Evolutionary conservation across 2,797 vertebrate species (phyloP).

Genomic region (Enteromius unitaeniatus): DNA sequence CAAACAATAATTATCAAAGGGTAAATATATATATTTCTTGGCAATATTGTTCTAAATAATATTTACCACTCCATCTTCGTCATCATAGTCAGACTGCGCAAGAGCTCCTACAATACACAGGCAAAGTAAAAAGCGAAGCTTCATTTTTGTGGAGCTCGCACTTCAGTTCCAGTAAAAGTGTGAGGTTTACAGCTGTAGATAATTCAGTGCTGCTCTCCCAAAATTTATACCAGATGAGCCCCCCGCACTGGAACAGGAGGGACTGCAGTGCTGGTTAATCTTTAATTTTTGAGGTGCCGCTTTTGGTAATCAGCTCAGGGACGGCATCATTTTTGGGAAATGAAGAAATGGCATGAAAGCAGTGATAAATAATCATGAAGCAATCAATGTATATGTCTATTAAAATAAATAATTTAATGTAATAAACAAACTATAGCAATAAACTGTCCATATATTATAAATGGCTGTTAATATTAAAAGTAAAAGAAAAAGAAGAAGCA

Average conservation of each 20-base stretch:
- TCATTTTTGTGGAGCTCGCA: conserved; percentile 71
- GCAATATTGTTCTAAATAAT: background rate
- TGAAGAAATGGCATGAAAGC: conserved; percentile 11
- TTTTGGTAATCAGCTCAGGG: conserved; percentile 4
- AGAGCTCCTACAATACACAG: conserved; percentile 66
- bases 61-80: conserved; percentile 66
- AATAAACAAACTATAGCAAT: background rate
- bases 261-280: conserved; percentile 37
- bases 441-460: background rate
- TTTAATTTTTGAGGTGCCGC: conserved; percentile 42
- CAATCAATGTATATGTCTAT: background rate
- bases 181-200: conserved; percentile 14
- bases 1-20: background rate
- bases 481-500: background rate
- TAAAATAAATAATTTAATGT: background rate
- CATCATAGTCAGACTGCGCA: conserved; percentile 60
- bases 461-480: background rate
- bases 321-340: conserved; percentile 51
- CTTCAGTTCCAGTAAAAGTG: conserved; percentile 17
- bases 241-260: conserved; percentile 19
- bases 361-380: background rate
- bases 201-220: background rate
- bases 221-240: conserved; percentile 50
- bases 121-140: conserved; percentile 75
- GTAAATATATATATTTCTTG: background rate